Evolutionary conservation across 2,113 vertebrate species (phyloP), one percentile per base, ranked within the genome.

Genomic region (Datnioides undecimradiatus): DNA sequence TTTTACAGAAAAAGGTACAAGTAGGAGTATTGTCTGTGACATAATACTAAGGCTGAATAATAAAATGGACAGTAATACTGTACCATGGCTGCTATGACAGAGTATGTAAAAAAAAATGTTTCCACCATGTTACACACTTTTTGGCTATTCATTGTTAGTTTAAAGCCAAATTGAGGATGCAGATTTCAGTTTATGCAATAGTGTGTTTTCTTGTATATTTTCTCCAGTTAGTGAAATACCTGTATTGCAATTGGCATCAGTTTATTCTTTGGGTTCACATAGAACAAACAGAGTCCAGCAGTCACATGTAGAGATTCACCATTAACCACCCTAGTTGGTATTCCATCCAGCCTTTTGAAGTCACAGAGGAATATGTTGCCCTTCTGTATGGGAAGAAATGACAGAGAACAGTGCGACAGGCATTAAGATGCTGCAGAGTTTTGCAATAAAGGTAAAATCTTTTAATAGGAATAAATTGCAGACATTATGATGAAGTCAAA

Each of bases 311-410:
- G 79, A 55, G 69, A 8, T 60, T 89, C 71, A 21, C 73, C 88
- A 46, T 93, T 48, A 4, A 89, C 17, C 0, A 19, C 10, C 9
- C n/a, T 82, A 1, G 65, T 16, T 1, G 75, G 62, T 62, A 95
- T 81, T 59, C 94, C 95, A 2, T 95, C 92, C n/a, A 96, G 36
- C 21, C 85, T 92, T 64, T 85, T 91, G 64, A 94, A 94, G 82
- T 96, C 95, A 23, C 87, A 93, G 64, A 96, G 81, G 89, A 95
- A 97, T 45, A 96, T 90, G 29, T 95, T 95, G 7, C 95, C 96
- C 66, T 92, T 93, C 96, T 97, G 83, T 38, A 13, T 27, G 11
- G 8, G 12, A 70, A 6, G 57, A 40, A 58, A 51, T 73, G 11
- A 48, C 1, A 7, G 7, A 29, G 5, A 2, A 19, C 23, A 19